Conservation (phyloP, 2,888 invertebrate genomes). For the Lottia gigantea region DNA sequence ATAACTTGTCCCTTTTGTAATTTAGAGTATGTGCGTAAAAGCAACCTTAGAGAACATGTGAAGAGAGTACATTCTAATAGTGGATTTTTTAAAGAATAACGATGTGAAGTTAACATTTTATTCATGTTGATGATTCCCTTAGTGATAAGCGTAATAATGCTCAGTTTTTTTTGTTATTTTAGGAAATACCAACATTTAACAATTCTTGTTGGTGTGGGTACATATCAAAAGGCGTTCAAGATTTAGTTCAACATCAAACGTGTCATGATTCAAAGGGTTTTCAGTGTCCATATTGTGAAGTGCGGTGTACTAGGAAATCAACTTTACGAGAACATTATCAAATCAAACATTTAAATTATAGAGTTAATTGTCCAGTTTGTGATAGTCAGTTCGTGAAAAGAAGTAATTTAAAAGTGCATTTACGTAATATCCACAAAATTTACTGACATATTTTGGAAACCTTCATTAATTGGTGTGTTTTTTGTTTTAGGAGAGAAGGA, state of each 20-base stretch:
- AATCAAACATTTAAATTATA: constrained; percentile 6
- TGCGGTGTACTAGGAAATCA: constrained; percentile 4
- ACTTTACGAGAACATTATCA: not conserved
- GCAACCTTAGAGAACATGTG: constrained; percentile 1
- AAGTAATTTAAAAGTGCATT: not conserved
- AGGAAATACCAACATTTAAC: too few relatives aligned
- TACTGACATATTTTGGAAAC: too few relatives aligned
- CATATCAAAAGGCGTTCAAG: not conserved
- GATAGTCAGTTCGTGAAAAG: not conserved
- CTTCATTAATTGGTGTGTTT: too few relatives aligned
- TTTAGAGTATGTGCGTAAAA: not conserved
- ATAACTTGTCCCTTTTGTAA: not conserved
- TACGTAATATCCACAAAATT: not conserved
- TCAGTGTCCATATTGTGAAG: constrained; percentile 3
- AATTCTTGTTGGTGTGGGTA: constrained; percentile 9
- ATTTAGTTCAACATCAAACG: not conserved
- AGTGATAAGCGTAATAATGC: too few relatives aligned
- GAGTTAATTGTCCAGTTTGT: not conserved
- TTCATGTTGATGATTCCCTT: too few relatives aligned
- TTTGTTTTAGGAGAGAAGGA: too few relatives aligned
- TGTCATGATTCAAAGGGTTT: not conserved
- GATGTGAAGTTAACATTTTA: too few relatives aligned
- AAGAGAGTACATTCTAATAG: not conserved
- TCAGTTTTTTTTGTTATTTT: too few relatives aligned
- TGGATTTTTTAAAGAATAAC: too few relatives aligned